Evolutionary conservation across 2,113 vertebrate species (phyloP).

Genomic region (Oryzias curvinotus): DNA sequence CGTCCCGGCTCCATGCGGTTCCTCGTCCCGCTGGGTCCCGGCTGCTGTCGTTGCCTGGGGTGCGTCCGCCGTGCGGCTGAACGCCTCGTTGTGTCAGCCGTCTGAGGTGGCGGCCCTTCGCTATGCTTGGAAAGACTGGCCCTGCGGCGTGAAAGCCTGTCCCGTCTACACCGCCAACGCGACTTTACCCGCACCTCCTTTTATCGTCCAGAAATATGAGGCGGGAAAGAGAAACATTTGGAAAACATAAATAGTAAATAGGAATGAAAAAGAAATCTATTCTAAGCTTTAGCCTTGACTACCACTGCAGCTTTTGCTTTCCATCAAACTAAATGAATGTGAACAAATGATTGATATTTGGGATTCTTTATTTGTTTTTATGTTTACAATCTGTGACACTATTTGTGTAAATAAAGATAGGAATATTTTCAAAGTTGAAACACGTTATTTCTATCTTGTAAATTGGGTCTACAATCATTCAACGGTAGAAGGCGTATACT

Average conservation of each 20-base stretch:
- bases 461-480: too few relatives aligned
- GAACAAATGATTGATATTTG: too few relatives aligned
- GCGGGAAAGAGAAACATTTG: background rate
- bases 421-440: too few relatives aligned
- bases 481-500: too few relatives aligned
- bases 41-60: slow-evolving; percentile 51
- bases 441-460: too few relatives aligned
- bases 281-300: too few relatives aligned
- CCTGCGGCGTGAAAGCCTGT: slow-evolving; percentile 85
- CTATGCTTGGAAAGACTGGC: slow-evolving; percentile 90
- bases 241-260: background rate
- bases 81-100: slow-evolving; percentile 36
- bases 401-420: too few relatives aligned
- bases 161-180: slow-evolving; percentile 77
- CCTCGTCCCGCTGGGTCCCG: slow-evolving; percentile 68
- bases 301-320: too few relatives aligned
- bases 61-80: slow-evolving; percentile 61
- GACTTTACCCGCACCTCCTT: slow-evolving; percentile 84
- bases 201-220: slow-evolving; percentile 42
- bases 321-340: too few relatives aligned
- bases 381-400: too few relatives aligned
- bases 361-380: too few relatives aligned
- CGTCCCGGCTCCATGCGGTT: background rate
- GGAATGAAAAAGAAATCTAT: too few relatives aligned
- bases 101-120: slow-evolving; percentile 69